phyloP scores from a whole-genome alignment of 2,113 vertebrate genomes.

The Chloroceryle aenea region DNA sequence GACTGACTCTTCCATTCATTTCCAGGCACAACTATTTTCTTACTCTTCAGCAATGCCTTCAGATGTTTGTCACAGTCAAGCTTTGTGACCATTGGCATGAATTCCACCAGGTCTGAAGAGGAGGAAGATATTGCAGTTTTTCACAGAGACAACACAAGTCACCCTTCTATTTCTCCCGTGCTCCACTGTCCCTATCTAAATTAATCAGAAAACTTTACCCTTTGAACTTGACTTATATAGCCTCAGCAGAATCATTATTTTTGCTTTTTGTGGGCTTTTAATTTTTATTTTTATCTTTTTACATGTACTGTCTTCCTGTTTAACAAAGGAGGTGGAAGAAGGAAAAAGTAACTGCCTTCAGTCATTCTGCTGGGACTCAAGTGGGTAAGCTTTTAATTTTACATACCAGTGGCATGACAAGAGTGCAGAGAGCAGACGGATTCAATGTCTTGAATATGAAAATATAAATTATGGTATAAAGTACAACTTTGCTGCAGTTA shows the following conservation, averaged over 20 bases:
- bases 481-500: not conserved
- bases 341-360: not conserved
- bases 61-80: not conserved
- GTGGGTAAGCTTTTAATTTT: not conserved
- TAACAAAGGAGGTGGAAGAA: not conserved
- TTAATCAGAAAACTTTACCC: not conserved
- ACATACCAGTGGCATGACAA: not conserved
- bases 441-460: not conserved
- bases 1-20: constrained; percentile 5
- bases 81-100: not conserved
- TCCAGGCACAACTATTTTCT: not conserved
- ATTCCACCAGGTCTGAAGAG: not conserved
- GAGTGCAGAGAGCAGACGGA: not conserved
- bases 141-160: rapidly evolving
- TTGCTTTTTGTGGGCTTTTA: not conserved
- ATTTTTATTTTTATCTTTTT: not conserved
- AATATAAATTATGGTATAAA: not conserved
- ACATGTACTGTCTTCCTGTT: not conserved
- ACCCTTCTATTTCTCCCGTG: not conserved
- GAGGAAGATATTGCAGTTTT: not conserved
- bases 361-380: not conserved
- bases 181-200: not conserved
- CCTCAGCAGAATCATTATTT: not conserved
- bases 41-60: not conserved
- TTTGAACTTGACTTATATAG: not conserved